Percentiles rank a stretch among this genome's conserved stretches.
Evolutionary conservation across 2,113 vertebrate species (phyloP).

Genomic region (Oreochromis spilurus): DNA sequence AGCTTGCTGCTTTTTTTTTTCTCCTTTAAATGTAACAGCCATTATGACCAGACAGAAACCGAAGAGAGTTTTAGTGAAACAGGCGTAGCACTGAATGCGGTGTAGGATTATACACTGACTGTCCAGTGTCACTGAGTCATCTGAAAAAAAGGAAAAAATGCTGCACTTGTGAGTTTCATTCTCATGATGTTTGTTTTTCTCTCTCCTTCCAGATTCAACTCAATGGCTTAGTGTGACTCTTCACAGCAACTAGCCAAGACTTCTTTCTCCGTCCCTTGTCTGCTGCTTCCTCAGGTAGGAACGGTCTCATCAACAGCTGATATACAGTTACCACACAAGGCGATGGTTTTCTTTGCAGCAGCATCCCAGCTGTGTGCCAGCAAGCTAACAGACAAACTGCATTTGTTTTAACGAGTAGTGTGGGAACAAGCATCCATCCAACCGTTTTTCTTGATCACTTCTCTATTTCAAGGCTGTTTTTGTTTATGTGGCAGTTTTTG

Average conservation of each 20-base stretch:
- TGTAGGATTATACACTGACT: neutral
- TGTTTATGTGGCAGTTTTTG: neutral
- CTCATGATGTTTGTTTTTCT: neutral
- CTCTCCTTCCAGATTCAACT: constrained; percentile 2
- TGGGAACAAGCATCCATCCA: neutral
- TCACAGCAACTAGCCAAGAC: neutral
- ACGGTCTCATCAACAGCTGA: neutral
- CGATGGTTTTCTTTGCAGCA: neutral
- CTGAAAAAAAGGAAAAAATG: neutral
- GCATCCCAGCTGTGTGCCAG: neutral
- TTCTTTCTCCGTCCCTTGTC: neutral
- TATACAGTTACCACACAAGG: neutral
- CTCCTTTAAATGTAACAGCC: neutral
- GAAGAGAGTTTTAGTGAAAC: neutral
- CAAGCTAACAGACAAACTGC: neutral
- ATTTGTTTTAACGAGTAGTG: neutral
- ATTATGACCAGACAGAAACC: neutral
- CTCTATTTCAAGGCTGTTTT: neutral
- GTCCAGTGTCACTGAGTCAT: neutral
- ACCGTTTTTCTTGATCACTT: neutral
- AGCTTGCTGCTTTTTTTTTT: neutral
- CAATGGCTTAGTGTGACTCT: constrained; percentile 36
- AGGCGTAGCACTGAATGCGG: neutral
- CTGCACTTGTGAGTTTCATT: neutral
- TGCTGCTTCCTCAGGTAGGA: constrained; percentile 28